Percentiles rank a stretch among this genome's conserved stretches.
These are phyloP conservation scores for Parazoanthus atlanticus DNA, from an alignment of 92 coral and sea anemone species.

Conservation along the genomic window DNA sequence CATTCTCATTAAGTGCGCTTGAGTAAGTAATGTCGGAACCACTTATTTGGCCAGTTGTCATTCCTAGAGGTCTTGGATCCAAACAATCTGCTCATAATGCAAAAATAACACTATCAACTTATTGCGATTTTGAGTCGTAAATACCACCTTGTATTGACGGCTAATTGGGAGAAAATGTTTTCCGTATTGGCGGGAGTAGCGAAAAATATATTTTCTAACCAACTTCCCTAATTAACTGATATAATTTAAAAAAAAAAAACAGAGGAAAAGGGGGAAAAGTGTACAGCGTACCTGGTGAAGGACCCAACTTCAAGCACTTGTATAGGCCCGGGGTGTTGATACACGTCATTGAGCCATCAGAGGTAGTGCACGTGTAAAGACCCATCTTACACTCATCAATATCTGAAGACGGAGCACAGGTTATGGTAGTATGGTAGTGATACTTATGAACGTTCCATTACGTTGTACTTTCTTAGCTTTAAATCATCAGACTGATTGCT, in stretches of 20 bases:
- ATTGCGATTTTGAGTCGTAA: background rate
- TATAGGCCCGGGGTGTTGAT: constrained; percentile 19
- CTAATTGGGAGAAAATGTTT: too few relatives aligned
- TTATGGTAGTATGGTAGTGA: too few relatives aligned
- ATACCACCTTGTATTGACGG: too few relatives aligned
- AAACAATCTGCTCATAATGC: background rate
- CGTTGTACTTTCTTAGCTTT: too few relatives aligned
- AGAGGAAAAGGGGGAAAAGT: too few relatives aligned
- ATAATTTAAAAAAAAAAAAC: too few relatives aligned
- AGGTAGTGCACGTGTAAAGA: background rate
- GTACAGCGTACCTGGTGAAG: constrained; percentile 9
- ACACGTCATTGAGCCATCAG: constrained; percentile 26
- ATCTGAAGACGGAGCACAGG: background rate
- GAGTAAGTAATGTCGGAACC: constrained; percentile 13
- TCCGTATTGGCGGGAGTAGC: too few relatives aligned
- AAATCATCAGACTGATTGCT: too few relatives aligned
- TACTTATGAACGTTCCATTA: too few relatives aligned
- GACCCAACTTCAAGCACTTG: constrained; percentile 8
- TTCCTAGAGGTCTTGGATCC: constrained; percentile 29
- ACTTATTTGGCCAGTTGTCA: constrained; percentile 18
- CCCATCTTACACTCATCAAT: constrained; percentile 4
- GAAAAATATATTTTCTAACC: too few relatives aligned
- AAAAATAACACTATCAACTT: background rate
- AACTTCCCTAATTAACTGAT: too few relatives aligned
- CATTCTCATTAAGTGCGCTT: background rate